phyloP scores from a whole-genome alignment of 2,888 invertebrate genomes.

The Napeogenes inachia region DNA sequence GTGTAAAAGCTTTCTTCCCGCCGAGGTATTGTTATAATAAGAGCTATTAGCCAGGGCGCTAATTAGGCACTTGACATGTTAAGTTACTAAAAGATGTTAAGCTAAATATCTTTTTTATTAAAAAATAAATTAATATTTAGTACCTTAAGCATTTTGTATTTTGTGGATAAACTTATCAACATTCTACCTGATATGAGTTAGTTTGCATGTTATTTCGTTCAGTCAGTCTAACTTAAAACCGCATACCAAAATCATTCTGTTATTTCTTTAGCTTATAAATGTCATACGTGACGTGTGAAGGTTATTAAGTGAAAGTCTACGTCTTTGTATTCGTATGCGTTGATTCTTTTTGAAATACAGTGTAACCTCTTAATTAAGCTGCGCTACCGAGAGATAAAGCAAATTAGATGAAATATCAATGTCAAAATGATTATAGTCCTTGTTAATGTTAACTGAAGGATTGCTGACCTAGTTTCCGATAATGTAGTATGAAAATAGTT shows the following conservation, averaged over 20 bases:
- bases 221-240: not conserved
- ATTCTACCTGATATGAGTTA: not conserved
- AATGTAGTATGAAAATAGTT: too few species aligned
- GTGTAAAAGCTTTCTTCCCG: not conserved
- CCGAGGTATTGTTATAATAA: not conserved
- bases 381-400: constrained; percentile 10
- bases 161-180: not conserved
- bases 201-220: not conserved
- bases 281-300: constrained; percentile 14
- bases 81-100: too few species aligned
- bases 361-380: constrained; percentile 19
- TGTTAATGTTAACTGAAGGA: too few species aligned
- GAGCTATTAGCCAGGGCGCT: not conserved
- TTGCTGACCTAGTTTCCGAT: too few species aligned
- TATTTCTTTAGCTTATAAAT: constrained; percentile 14
- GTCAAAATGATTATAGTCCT: too few species aligned
- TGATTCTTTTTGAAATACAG: constrained; percentile 14
- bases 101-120: too few species aligned
- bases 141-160: not conserved
- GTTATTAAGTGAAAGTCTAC: constrained; percentile 13
- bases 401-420: not conserved
- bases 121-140: not conserved
- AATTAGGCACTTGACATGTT: too few species aligned
- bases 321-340: constrained; percentile 6
- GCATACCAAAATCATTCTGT: constrained; percentile 5